phyloP scores from a whole-genome alignment of 2,888 invertebrate species.

The Eupsilia transversa region DNA sequence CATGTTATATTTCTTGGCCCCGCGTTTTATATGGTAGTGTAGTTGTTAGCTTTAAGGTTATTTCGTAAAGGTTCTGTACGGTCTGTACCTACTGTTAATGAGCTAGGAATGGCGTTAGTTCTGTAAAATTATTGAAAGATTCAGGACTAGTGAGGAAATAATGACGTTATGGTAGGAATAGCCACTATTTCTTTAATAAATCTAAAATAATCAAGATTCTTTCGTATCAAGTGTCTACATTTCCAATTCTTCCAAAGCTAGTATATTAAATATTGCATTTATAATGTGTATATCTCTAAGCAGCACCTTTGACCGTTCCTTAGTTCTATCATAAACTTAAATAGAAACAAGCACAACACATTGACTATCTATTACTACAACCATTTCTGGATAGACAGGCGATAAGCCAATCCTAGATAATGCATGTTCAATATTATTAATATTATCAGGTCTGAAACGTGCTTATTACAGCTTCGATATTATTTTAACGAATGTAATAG shows the following conservation, averaged over 20 bases:
- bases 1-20: constrained; percentile 47
- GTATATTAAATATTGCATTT: neutral
- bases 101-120: neutral
- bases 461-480: constrained; percentile 13
- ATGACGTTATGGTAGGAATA: neutral
- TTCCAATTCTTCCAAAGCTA: neutral
- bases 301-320: constrained; percentile 12
- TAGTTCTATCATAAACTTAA: constrained; percentile 15
- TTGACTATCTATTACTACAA: constrained; percentile 12
- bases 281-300: neutral
- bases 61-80: neutral
- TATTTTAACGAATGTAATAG: constrained; percentile 28
- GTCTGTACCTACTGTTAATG: neutral
- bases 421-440: constrained; percentile 40
- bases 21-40: neutral
- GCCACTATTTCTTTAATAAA: too few species aligned
- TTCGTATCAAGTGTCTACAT: neutral
- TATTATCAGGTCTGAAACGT: constrained; percentile 43
- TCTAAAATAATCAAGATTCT: neutral
- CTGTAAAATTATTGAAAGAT: too few species aligned
- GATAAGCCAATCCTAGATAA: constrained; percentile 45
- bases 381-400: constrained; percentile 46
- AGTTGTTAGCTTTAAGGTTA: constrained; percentile 6
- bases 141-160: neutral
- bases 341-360: constrained; percentile 17